A percentile compares a stretch with the other conserved stretches of the same genome.
These are phyloP conservation scores for Oegoconia quadripuncta DNA, from an alignment of 2,888 invertebrate species.

Conservation along the genomic window DNA sequence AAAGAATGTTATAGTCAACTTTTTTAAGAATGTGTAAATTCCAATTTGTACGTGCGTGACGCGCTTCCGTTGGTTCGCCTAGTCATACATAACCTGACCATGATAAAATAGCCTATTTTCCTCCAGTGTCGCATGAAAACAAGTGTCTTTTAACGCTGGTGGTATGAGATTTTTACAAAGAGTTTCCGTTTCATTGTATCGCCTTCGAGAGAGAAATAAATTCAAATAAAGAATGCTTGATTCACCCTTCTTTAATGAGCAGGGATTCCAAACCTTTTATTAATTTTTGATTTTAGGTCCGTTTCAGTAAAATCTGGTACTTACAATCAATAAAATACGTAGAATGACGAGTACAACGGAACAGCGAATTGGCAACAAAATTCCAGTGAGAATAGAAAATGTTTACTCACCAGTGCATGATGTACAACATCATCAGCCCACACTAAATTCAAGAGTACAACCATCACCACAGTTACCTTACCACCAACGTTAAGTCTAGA, in stretches of 20 bases:
- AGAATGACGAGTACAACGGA: too few species aligned
- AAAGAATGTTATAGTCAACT: too few species aligned
- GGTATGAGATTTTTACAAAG: constrained; percentile 24
- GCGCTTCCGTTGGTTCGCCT: constrained; percentile 26
- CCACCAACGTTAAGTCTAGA: too few species aligned
- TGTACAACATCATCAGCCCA: too few species aligned
- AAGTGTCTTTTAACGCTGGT: constrained; percentile 19
- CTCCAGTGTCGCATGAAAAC: not conserved
- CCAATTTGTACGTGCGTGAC: constrained; percentile 31
- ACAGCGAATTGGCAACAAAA: too few species aligned
- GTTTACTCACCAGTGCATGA: too few species aligned
- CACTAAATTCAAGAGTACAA: too few species aligned
- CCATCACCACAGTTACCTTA: too few species aligned
- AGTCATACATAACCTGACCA: constrained; percentile 18
- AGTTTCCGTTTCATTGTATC: constrained; percentile 42
- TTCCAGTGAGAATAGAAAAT: too few species aligned
- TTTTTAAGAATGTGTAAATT: constrained; percentile 15
- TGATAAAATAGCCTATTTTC: constrained; percentile 16
- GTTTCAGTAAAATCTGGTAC: too few species aligned
- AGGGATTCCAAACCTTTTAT: constrained; percentile 29
- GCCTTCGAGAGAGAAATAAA: constrained; percentile 35
- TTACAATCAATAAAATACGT: too few species aligned
- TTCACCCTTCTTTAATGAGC: constrained; percentile 49
- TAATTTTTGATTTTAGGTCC: too few species aligned
- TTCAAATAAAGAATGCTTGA: constrained; percentile 43